A percentile compares a stretch with the other conserved stretches of the same genome.
Conservation (phyloP, 2,797 vertebrate species). For the Myotis daubentonii region DNA sequence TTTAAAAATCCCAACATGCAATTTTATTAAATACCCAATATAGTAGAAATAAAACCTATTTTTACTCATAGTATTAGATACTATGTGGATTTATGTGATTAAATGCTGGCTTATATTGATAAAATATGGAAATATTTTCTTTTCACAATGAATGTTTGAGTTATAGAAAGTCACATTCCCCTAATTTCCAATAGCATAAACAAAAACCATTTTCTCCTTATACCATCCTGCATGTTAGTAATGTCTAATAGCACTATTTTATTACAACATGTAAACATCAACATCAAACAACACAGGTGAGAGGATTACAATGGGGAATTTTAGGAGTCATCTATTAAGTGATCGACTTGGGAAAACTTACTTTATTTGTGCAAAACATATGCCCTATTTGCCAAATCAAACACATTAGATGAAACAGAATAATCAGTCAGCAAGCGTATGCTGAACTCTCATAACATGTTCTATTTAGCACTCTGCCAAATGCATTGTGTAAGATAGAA, state of each 20-base stretch:
- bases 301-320: neutral
- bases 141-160: conserved; percentile 17
- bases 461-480: neutral
- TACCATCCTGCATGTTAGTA: neutral
- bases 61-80: conserved; percentile 40
- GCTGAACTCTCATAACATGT: neutral
- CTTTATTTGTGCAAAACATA: neutral
- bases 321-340: neutral
- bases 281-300: neutral
- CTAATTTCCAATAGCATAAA: neutral
- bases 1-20: conserved; percentile 57
- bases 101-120: conserved; percentile 27
- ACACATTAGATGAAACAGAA: neutral
- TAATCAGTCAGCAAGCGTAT: neutral
- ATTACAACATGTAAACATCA: neutral
- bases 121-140: conserved; percentile 52
- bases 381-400: neutral
- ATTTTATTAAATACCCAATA: conserved; percentile 71
- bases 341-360: neutral
- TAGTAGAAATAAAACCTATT: conserved; percentile 62
- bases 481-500: neutral
- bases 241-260: neutral
- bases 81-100: conserved; percentile 34
- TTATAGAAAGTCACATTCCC: neutral
- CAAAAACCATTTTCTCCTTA: neutral